phyloP scores from a whole-genome alignment of 2,888 invertebrate species.

The Sussaba pulchella region DNA sequence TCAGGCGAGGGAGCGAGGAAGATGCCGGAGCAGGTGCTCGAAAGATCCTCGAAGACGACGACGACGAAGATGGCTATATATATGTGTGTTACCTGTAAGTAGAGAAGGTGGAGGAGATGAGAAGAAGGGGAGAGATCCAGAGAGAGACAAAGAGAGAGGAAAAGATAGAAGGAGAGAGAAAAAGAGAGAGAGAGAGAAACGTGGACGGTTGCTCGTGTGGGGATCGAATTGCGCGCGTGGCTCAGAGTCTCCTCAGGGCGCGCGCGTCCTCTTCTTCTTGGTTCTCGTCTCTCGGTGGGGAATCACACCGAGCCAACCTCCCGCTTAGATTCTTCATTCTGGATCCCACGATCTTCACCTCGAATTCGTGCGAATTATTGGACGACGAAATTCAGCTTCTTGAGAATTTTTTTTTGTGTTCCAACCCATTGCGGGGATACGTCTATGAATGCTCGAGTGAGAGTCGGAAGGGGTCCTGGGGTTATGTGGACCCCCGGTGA shows the following conservation, averaged over 20 bases:
- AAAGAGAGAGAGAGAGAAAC: slow-evolving; percentile 4
- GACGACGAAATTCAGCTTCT: too few relatives aligned
- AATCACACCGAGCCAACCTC: slow-evolving; percentile 36
- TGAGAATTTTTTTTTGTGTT: too few relatives aligned
- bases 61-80: slow-evolving; percentile 27
- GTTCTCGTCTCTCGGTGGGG: slow-evolving; percentile 34
- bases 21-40: slow-evolving; percentile 62
- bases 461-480: too few relatives aligned
- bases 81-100: slow-evolving; percentile 8
- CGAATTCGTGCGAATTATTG: slow-evolving; percentile 10
- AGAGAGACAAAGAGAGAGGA: neutral
- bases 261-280: slow-evolving; percentile 9
- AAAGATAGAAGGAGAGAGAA: slow-evolving; percentile 19
- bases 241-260: slow-evolving; percentile 6
- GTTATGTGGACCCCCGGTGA: too few relatives aligned
- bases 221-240: slow-evolving; percentile 47
- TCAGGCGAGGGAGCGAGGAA: slow-evolving; percentile 37
- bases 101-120: neutral
- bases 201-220: slow-evolving; percentile 1
- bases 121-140: neutral
- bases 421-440: too few relatives aligned
- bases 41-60: slow-evolving; percentile 38
- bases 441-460: neutral
- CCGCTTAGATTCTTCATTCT: slow-evolving; percentile 35
- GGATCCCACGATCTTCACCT: neutral